phyloP scores from a whole-genome alignment of 2,888 invertebrate genomes.

The Dyspetes luteomarginatus region DNA sequence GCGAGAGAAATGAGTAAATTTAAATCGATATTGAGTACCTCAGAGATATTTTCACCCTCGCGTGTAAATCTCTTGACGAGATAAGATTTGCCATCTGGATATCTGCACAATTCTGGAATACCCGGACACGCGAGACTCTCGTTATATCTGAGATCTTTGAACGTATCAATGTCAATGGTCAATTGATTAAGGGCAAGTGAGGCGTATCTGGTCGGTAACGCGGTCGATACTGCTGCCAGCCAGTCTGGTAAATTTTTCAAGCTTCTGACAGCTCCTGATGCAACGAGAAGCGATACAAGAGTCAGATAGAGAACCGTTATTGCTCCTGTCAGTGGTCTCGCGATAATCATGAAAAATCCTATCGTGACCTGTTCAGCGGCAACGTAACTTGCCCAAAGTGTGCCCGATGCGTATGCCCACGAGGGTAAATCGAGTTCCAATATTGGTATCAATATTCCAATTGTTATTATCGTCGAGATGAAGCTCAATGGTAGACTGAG shows the following conservation, averaged over 20 bases:
- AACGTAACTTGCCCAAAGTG: constrained; percentile 93
- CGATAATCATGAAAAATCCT: constrained; percentile 91
- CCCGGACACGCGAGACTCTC: constrained; percentile 84
- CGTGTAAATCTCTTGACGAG: constrained; percentile 89
- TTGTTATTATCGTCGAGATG: constrained; percentile 89
- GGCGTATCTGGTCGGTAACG: constrained; percentile 80
- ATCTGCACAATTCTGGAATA: constrained; percentile 85
- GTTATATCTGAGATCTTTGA: constrained; percentile 83
- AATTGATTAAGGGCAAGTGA: constrained; percentile 80
- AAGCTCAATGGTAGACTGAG: constrained; percentile 93
- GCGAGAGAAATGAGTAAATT: constrained; percentile 93
- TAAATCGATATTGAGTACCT: constrained; percentile 88
- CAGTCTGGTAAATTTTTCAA: constrained; percentile 78
- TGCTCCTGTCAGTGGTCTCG: constrained; percentile 90
- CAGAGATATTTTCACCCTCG: constrained; percentile 85
- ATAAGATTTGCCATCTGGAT: constrained; percentile 89
- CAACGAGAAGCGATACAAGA: constrained; percentile 85
- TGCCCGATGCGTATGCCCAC: constrained; percentile 79
- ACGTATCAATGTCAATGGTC: constrained; percentile 75
- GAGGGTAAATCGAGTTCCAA: constrained; percentile 77
- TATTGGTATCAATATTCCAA: constrained; percentile 88
- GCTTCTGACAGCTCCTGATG: constrained; percentile 79
- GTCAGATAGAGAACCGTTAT: constrained; percentile 92
- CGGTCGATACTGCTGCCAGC: constrained; percentile 78
- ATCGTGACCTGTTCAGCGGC: constrained; percentile 94